phyloP scores from a whole-genome alignment of 2,888 invertebrate genomes.

The Drosophila macrothrix region DNA sequence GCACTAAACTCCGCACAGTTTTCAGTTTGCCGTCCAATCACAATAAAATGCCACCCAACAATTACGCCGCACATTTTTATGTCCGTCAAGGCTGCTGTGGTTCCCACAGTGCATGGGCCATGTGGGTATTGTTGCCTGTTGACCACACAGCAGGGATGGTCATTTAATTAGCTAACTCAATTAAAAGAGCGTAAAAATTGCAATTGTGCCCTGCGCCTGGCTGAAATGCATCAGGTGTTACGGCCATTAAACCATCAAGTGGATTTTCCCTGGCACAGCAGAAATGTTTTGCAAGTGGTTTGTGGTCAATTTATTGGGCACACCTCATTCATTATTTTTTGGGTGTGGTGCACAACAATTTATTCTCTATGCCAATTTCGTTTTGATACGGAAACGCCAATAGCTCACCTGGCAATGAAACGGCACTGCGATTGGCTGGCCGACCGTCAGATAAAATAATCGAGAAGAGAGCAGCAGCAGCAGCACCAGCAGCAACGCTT shows the following conservation, averaged over 20 bases:
- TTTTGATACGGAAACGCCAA: conserved; percentile 63
- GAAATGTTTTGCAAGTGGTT: conserved; percentile 1
- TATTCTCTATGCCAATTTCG: conserved; percentile 33
- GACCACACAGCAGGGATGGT: conserved; percentile 31
- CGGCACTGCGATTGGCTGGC: conserved; percentile 72
- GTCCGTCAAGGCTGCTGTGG: conserved; percentile 66
- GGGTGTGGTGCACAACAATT: conserved; percentile 60
- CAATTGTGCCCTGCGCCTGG: conserved; percentile 48
- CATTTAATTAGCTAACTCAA: conserved; percentile 78
- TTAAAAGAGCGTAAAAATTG: conserved; percentile 74
- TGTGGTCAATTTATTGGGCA: conserved; percentile 25
- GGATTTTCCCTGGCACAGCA: background rate
- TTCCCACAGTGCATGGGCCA: conserved; percentile 65
- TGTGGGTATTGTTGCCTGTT: conserved; percentile 15
- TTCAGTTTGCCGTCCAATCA: conserved; percentile 63
- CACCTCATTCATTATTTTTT: conserved; percentile 53
- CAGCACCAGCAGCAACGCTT: conserved; percentile 18
- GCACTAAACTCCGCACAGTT: conserved; percentile 47
- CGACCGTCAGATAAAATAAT: conserved; percentile 72
- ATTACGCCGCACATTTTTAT: conserved; percentile 73
- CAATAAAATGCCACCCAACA: conserved; percentile 76
- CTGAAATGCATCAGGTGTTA: conserved; percentile 64
- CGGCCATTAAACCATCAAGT: conserved; percentile 55
- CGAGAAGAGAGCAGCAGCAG: conserved; percentile 43
- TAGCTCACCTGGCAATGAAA: conserved; percentile 76